Evolutionary conservation across 2,113 vertebrate genomes (phyloP).

Genomic region (Perca flavescens): DNA sequence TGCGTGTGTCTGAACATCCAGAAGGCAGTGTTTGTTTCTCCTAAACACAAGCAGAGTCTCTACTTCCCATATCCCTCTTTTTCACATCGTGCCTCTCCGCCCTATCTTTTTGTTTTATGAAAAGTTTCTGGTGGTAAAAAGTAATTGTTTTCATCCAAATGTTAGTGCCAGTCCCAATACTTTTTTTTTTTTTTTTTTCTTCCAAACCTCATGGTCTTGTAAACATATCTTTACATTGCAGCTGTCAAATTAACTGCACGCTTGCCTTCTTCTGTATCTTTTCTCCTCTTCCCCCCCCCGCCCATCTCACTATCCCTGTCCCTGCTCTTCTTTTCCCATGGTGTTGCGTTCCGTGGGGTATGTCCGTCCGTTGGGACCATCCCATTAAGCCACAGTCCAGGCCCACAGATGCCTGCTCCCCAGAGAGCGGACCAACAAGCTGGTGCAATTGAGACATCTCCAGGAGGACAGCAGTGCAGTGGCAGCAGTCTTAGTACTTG

Average conservation of each 20-base stretch:
- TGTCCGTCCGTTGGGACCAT: conserved; percentile 57
- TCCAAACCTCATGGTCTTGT: not conserved
- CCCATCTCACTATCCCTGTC: not conserved
- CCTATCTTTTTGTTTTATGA: conserved; percentile 4
- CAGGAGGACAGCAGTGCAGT: conserved; percentile 34
- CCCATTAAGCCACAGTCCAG: conserved; percentile 64
- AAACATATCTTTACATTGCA: conserved; percentile 8
- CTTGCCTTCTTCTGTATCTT: not conserved
- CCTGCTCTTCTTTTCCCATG: conserved; percentile 29
- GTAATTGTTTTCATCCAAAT: not conserved
- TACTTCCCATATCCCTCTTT: conserved; percentile 38
- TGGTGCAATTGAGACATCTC: conserved; percentile 65
- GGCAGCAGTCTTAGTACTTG: not conserved
- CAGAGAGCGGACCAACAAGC: conserved; percentile 49
- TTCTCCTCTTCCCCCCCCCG: not conserved
- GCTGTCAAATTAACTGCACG: not conserved
- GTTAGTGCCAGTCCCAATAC: not conserved
- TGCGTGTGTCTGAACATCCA: conserved; percentile 56
- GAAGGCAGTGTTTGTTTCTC: conserved; percentile 63
- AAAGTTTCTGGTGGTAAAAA: not conserved
- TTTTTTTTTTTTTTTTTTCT: not conserved
- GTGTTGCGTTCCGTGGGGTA: conserved; percentile 43
- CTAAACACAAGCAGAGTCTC: conserved; percentile 42
- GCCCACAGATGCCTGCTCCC: conserved; percentile 63
- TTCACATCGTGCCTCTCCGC: conserved; percentile 14